These are phyloP conservation scores for Erythrolamprus reginae DNA, from an alignment of 2,113 vertebrate species.

Conservation along the genomic window DNA sequence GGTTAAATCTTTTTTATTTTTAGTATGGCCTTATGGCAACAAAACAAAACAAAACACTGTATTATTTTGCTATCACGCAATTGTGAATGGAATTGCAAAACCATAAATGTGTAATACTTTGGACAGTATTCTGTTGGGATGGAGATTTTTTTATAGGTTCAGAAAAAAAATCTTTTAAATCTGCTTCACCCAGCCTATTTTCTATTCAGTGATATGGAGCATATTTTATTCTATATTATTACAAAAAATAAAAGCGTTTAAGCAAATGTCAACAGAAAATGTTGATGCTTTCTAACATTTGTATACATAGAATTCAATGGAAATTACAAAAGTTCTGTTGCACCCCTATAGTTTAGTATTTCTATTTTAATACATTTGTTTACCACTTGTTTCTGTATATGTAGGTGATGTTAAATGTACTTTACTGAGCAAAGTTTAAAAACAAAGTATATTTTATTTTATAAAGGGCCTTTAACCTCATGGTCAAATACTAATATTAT, in stretches of 20 bases:
- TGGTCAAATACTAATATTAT: slow-evolving; percentile 99
- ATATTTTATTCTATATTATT: slow-evolving; percentile 99
- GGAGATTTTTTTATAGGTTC: slow-evolving; percentile 91
- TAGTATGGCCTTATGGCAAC: slow-evolving; percentile 91
- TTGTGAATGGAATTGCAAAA: slow-evolving; percentile 80
- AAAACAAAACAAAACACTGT: slow-evolving; percentile 97
- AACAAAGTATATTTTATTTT: slow-evolving; percentile 99
- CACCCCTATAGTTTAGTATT: slow-evolving; percentile 99
- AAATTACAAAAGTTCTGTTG: slow-evolving; percentile 95
- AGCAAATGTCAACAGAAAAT: slow-evolving; percentile 86
- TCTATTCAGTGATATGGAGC: slow-evolving; percentile 99
- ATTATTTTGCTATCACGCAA: slow-evolving; percentile 95
- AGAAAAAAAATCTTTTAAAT: slow-evolving; percentile 88
- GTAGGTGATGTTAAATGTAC: slow-evolving; percentile 99
- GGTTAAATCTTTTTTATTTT: slow-evolving; percentile 97
- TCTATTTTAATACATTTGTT: slow-evolving; percentile 99
- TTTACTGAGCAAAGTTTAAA: slow-evolving; percentile 99
- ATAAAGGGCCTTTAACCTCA: slow-evolving; percentile 99
- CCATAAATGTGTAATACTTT: slow-evolving; percentile 85
- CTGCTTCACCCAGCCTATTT: slow-evolving; percentile 96
- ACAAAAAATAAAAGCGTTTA: slow-evolving; percentile 86
- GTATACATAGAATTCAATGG: slow-evolving; percentile 98
- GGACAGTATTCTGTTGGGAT: slow-evolving; percentile 96
- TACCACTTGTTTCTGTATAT: slow-evolving; percentile 99
- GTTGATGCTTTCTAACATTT: slow-evolving; percentile 97